A percentile compares a stretch with the other conserved stretches of the same genome.
Evolutionary conservation across 2,113 vertebrate species (phyloP).

Genomic region (Ailuropoda melanoleuca): DNA sequence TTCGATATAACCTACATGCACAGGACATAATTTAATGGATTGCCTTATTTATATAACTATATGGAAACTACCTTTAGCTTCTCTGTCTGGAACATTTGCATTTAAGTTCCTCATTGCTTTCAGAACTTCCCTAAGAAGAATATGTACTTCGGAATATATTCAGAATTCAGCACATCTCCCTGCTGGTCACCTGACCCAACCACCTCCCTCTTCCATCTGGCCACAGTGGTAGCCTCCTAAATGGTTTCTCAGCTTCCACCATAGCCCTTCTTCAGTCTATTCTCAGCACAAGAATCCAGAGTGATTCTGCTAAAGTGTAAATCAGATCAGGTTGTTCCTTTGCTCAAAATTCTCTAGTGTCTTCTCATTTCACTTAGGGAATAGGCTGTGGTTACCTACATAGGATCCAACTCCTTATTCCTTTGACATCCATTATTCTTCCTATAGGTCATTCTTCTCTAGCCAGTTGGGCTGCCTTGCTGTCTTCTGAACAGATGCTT

Average conservation of each 20-base stretch:
- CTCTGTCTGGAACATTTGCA: background rate
- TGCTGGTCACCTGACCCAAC: background rate
- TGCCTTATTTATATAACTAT: background rate
- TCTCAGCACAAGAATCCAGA: background rate
- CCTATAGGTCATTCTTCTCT: background rate
- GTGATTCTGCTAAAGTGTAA: background rate
- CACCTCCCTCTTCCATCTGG: background rate
- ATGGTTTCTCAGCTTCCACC: background rate
- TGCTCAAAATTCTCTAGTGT: background rate
- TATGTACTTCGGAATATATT: background rate
- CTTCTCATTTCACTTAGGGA: background rate
- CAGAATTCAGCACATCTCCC: background rate
- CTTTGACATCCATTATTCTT: background rate
- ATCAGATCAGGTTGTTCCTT: background rate
- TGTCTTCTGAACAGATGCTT: background rate
- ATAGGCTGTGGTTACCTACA: background rate
- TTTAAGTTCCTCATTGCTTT: background rate
- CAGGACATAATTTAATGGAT: background rate
- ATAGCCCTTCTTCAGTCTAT: background rate
- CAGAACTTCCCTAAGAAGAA: background rate
- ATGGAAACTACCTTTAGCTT: background rate
- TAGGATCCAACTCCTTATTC: background rate
- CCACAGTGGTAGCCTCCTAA: background rate
- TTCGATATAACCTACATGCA: background rate
- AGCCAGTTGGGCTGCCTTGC: background rate